Base-by-base conservation (phyloP, 2,797 vertebrate genomes). In the Notamacropus eugenii region DNA sequence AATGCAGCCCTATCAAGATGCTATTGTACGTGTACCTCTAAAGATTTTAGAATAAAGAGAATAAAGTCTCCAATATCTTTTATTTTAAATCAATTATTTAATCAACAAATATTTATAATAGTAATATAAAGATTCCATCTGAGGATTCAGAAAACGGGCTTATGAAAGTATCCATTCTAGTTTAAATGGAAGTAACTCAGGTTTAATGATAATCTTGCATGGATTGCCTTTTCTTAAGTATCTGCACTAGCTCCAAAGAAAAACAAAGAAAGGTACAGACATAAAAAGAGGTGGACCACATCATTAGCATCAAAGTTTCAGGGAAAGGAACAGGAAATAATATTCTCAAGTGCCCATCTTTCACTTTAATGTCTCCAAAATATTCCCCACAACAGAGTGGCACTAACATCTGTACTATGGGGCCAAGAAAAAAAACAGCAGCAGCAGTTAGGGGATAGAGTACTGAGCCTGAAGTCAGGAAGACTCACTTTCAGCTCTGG, bases 1-100 rank as follows among this genome's bases (percentile, higher is more conserved):
- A 96, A 94, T n/a, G 28, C 62, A 93, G 52, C 55, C 92, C 40
- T 55, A 74, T 54, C 52, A 90, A 90, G 90, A 94, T 67, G n/a
- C n/a, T 82, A 24, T 82, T 82, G 22, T 82, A 11, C 27, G 74
- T 24, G 74, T 82, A 22, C 22, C 74, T 46, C n/a, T 82, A 82
- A 82, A 82, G 74, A 82, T 40, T 82, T 82, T 82, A 46, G 29
- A 31, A 62, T 34, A 82, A 40, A 82, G 67, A 59, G 29, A 82
- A 46, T 82, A 11, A 82, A 82, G 74, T 46, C n/a, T 46, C 74
- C n/a, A 82, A 82, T 8, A 82, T 24, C 74, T 82, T 82, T 82
- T 82, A 82, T 82, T 82, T 46, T 82, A 82, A 46, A 82, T 82
- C 74, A 82, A 82, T 67, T 67, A 67, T 67, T 67, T 82, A 82